Percentiles rank a stretch among this genome's conserved stretches.
Evolutionary conservation across 2,797 vertebrate species (phyloP).

Genomic region (Philypnodon macrostomus): DNA sequence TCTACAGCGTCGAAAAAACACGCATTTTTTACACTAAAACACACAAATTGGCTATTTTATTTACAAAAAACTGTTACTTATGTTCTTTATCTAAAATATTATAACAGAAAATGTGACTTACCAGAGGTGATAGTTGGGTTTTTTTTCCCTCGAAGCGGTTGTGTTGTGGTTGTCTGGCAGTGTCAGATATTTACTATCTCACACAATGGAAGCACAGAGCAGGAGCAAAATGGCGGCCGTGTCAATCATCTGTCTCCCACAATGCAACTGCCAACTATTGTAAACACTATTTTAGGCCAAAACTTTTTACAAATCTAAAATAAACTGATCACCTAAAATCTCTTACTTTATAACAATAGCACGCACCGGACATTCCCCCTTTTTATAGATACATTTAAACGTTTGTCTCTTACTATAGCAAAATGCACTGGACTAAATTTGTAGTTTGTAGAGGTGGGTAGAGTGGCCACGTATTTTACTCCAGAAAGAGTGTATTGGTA

Average conservation of each 20-base stretch:
- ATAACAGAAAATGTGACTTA: conserved; percentile 48
- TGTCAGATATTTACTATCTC: conserved; percentile 82
- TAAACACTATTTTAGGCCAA: conserved; percentile 50
- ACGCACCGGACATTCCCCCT: no score
- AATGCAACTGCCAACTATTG: conserved; percentile 68
- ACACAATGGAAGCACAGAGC: conserved; percentile 78
- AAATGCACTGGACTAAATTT: no score
- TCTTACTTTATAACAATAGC: no score
- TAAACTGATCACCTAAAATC: no score
- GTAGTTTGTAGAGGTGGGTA: no score
- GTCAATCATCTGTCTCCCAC: conserved; percentile 78
- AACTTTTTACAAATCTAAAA: neutral
- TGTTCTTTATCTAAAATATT: conserved; percentile 11
- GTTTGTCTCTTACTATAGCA: no score
- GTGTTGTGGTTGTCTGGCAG: conserved; percentile 74
- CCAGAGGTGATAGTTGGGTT: conserved; percentile 52
- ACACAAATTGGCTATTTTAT: conserved; percentile 28
- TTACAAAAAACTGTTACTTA: conserved; percentile 24
- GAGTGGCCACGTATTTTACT: no score
- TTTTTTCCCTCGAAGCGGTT: conserved; percentile 51
- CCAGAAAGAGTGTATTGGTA: no score
- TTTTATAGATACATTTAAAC: no score
- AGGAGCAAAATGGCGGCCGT: conserved; percentile 79
- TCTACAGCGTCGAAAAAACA: conserved; percentile 53
- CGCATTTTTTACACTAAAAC: conserved; percentile 36